phyloP scores from a whole-genome alignment of 2,113 vertebrate species.

The Ahaetulla prasina region DNA sequence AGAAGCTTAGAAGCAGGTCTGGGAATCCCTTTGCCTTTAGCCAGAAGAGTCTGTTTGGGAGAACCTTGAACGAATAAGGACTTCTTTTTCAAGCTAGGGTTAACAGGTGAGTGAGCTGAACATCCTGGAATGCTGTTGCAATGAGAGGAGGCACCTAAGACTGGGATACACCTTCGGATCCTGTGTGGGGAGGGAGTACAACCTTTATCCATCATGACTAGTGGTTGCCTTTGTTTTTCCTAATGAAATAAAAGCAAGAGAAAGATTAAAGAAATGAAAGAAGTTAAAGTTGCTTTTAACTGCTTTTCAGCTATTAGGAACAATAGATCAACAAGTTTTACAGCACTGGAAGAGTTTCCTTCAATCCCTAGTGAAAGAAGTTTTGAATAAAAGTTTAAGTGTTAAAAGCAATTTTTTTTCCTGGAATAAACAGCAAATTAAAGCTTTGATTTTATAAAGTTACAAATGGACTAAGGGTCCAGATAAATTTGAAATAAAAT shows the following conservation, averaged over 20 bases:
- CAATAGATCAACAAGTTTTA: background rate
- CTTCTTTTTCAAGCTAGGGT: slow-evolving; percentile 44
- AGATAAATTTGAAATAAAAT: background rate
- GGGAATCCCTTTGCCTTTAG: background rate
- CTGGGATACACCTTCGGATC: background rate
- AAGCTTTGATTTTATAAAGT: background rate
- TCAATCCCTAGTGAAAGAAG: background rate
- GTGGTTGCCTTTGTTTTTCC: background rate
- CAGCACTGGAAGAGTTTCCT: background rate
- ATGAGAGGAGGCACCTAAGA: background rate
- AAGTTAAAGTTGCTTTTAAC: background rate
- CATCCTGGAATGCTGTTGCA: slow-evolving; percentile 32
- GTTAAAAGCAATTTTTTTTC: background rate
- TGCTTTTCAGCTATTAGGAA: background rate
- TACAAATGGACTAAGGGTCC: background rate
- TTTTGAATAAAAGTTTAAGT: background rate
- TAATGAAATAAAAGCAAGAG: slow-evolving; percentile 1
- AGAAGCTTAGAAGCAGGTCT: background rate
- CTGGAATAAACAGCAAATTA: background rate
- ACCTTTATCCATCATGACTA: slow-evolving; percentile 37
- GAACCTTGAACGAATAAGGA: slow-evolving; percentile 30
- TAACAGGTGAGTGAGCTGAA: slow-evolving; percentile 8
- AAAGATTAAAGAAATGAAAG: background rate
- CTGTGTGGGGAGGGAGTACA: slow-evolving; percentile 13
- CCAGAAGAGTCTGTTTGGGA: slow-evolving; percentile 20